phyloP scores from a whole-genome alignment of 2,797 vertebrate species.

The Pristis pectinata region DNA sequence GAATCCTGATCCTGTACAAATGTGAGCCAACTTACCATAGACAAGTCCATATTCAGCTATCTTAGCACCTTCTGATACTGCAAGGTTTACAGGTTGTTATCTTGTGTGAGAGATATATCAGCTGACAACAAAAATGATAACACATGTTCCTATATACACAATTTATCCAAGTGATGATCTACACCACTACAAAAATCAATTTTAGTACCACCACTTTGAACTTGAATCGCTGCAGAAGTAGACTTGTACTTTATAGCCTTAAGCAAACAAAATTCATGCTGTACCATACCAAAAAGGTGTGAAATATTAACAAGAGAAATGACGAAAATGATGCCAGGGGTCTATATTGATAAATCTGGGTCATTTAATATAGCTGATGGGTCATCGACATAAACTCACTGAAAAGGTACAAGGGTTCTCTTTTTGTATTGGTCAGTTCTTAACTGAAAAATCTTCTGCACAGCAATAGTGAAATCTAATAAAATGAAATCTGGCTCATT shows the following conservation, averaged over 20 bases:
- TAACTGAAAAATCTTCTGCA: background rate
- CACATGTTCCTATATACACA: background rate
- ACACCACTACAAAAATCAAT: background rate
- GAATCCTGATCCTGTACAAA: background rate
- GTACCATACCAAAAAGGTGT: background rate
- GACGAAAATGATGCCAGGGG: background rate
- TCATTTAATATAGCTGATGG: background rate
- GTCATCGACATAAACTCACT: background rate
- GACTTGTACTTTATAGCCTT: background rate
- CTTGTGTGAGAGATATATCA: background rate
- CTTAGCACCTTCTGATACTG: background rate
- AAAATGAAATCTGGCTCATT: background rate
- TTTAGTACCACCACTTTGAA: background rate
- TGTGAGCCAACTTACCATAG: background rate
- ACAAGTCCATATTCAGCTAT: background rate
- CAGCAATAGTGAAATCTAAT: background rate
- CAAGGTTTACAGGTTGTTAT: background rate
- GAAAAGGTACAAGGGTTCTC: background rate
- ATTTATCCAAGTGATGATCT: background rate
- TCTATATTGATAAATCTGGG: background rate
- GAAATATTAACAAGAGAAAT: background rate
- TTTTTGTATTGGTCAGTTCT: background rate
- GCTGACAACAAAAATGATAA: too few species aligned
- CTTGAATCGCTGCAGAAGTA: background rate
- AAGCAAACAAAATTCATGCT: background rate